Evolutionary conservation across 2,888 invertebrate species (phyloP).

Genomic region (Parapristionchus giblindavisi): DNA sequence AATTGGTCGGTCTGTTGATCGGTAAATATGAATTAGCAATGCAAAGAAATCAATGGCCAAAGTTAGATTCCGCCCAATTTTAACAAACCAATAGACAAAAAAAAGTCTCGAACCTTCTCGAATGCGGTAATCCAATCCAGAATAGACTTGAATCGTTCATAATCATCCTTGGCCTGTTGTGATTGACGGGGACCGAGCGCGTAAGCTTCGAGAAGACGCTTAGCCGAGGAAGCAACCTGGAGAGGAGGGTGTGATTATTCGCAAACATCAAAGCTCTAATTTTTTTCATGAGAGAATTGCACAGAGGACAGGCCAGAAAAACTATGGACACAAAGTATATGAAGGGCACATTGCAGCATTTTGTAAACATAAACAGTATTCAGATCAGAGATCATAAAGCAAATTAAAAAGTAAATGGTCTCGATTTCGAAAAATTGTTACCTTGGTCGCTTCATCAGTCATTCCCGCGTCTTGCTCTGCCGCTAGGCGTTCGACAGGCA

Average conservation of each 20-base stretch:
- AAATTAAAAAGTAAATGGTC: too few relatives aligned
- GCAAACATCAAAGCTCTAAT: neutral
- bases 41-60: too few relatives aligned
- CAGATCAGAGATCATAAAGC: too few relatives aligned
- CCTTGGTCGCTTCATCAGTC: conserved; percentile 28
- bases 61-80: too few relatives aligned
- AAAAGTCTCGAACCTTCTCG: conserved; percentile 13
- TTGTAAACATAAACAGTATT: too few relatives aligned
- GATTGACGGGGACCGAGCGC: conserved; percentile 14
- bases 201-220: conserved; percentile 35
- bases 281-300: neutral
- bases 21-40: too few relatives aligned
- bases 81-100: too few relatives aligned
- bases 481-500: conserved; percentile 32
- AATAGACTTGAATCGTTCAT: conserved; percentile 1
- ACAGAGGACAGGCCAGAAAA: neutral
- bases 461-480: conserved; percentile 31
- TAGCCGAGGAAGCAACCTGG: conserved; percentile 29
- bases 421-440: neutral
- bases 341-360: too few relatives aligned
- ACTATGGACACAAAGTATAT: neutral
- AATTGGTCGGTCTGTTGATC: too few relatives aligned
- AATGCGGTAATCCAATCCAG: conserved; percentile 27
- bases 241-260: neutral
- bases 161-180: neutral